Evolutionary conservation across 2,888 invertebrate species (phyloP), one percentile per base, ranked within the genome.

Genomic region (Dimorphilus gyrociliatus): DNA sequence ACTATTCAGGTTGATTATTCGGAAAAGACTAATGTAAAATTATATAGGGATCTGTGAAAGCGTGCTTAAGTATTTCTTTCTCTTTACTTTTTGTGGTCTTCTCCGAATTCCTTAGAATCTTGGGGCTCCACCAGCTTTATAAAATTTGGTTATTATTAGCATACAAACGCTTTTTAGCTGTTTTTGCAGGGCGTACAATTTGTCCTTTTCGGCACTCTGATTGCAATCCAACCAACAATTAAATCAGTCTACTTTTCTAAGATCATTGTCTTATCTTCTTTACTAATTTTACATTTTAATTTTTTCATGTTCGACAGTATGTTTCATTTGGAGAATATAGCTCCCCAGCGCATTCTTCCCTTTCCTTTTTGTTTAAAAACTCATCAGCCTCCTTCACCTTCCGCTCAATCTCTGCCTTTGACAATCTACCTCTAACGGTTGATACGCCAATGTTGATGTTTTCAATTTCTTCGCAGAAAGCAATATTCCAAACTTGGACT

Each of bases 361-460:
- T 48, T 34, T 70, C 70, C 50, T 74, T 73, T 33, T 72, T 70
- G 25, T 60, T 63, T 53, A 81, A 76, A 72, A 81, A 90, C 55
- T 80, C 81, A 66, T 88, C 85, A 2, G 86, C 86, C 51, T 86
- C 86, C 44, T 78, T 78, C n/a, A 85, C 82, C 63, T 82, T 81
- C 41, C 79, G 74, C 63, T 86, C 85, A 52, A 88, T 86, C 45
- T 86, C 86, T 58, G 86, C 86, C 69, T 85, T 84, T 57, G 77
- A 78, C 33, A 86, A 73, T 48, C 85, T 78, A 53, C 56, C 59
- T 45, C 85, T 86, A 68, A 86, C 86, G 50, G 73, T 72, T 12
- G 82, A 81, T 44, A 69, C 69, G 42, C 68, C 60, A 42, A 61
- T 60, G 36, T 60, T 59, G 49, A 69, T 70, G 38, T 64, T 63